These are phyloP conservation scores for Styela clava DNA, from an alignment of 23 tunicate genomes.

Conservation along the genomic window DNA sequence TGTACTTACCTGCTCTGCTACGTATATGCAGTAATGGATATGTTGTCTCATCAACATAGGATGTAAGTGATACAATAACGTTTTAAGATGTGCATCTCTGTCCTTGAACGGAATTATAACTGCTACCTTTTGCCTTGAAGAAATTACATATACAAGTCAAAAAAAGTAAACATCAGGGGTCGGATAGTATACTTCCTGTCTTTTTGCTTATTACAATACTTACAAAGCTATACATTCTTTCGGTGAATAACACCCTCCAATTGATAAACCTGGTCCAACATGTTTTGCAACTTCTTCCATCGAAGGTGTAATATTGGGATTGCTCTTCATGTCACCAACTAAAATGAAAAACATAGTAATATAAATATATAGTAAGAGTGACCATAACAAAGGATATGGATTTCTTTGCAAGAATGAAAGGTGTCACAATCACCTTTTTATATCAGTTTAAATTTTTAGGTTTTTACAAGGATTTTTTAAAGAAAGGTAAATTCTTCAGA, in stretches of 20 bases:
- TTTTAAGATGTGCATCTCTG: constrained; percentile 85
- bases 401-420: too few relatives aligned
- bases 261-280: constrained; percentile 40
- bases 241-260: constrained; percentile 71
- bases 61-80: constrained; percentile 75
- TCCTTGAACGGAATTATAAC: constrained; percentile 93
- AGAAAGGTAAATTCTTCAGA: too few relatives aligned
- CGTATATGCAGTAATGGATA: constrained; percentile 79
- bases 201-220: not conserved
- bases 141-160: not conserved
- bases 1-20: constrained; percentile 87
- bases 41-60: constrained; percentile 74
- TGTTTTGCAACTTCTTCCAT: constrained; percentile 41
- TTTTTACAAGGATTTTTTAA: too few relatives aligned
- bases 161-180: not conserved
- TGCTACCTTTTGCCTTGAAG: constrained; percentile 82
- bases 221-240: constrained; percentile 53
- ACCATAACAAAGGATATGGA: not conserved
- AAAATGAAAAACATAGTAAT: not conserved
- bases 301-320: constrained; percentile 68
- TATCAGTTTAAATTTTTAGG: too few relatives aligned
- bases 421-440: too few relatives aligned
- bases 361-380: not conserved
- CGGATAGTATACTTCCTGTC: not conserved
- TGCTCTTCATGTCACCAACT: constrained; percentile 58